Evolutionary conservation across 2,797 vertebrate species (phyloP).

Genomic region (Pangasius mekongensis): DNA sequence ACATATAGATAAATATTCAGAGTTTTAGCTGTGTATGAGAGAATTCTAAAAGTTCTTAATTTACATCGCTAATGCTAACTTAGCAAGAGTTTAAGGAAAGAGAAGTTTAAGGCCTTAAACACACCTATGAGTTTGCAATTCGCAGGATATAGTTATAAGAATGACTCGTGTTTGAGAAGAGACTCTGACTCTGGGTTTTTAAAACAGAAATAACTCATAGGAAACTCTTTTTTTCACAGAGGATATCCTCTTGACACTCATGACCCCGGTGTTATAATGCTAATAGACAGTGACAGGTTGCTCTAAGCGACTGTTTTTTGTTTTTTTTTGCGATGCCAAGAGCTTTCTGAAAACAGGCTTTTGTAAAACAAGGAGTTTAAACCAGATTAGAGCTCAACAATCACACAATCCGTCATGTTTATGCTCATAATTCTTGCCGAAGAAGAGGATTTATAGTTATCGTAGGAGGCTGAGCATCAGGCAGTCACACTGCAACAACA

Average conservation of each 20-base stretch:
- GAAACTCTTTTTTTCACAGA: not conserved
- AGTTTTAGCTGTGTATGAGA: not conserved
- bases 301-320: not conserved
- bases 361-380: constrained; percentile 90
- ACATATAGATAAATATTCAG: not conserved
- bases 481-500: constrained; percentile 67
- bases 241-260: not conserved
- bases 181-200: not conserved
- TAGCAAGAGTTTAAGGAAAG: not conserved
- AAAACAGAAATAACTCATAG: not conserved
- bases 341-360: constrained; percentile 74
- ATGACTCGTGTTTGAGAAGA: not conserved
- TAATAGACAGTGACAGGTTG: constrained; percentile 20
- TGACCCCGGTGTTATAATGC: constrained; percentile 18
- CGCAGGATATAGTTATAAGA: not conserved
- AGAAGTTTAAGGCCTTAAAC: not conserved
- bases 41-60: not conserved
- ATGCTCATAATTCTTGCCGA: constrained; percentile 77
- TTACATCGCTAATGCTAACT: not conserved
- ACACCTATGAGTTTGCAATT: not conserved
- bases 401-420: constrained; percentile 80
- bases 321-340: constrained; percentile 30
- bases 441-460: constrained; percentile 79
- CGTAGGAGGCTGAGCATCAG: constrained; percentile 65
- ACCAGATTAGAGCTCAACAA: constrained; percentile 85